Conservation (phyloP, 2,113 vertebrate species). For the Halcyon malimbica region DNA sequence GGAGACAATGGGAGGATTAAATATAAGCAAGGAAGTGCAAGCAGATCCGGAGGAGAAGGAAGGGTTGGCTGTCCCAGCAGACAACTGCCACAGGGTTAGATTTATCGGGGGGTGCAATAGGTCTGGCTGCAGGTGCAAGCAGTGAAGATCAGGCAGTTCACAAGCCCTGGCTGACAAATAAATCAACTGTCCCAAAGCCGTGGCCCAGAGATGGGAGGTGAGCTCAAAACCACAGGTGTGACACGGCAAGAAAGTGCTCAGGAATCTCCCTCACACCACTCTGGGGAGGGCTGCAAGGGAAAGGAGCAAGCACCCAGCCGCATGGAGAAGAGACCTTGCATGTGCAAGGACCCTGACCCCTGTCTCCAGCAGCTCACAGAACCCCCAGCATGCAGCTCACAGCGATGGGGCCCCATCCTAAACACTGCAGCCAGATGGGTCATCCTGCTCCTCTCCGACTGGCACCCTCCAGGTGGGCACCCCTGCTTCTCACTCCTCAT, state of each 20-base stretch:
- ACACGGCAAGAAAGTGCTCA: neutral
- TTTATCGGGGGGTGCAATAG: neutral
- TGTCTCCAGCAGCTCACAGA: neutral
- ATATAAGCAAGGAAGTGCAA: conserved; percentile 14
- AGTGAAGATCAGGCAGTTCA: neutral
- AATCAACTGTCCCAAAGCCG: neutral
- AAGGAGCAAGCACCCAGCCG: neutral
- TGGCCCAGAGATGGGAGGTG: neutral
- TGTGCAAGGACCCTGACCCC: rapidly evolving
- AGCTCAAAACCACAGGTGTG: neutral
- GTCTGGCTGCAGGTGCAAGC: neutral
- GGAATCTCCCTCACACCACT: neutral
- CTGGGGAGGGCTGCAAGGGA: neutral
- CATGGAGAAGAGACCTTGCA: neutral
- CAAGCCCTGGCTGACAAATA: neutral
- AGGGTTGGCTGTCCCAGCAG: neutral
- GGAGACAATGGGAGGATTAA: neutral
- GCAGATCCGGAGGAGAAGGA: neutral
- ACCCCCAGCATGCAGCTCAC: neutral
- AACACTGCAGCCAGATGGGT: neutral
- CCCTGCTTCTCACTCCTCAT: neutral
- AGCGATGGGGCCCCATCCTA: neutral
- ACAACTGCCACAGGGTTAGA: neutral
- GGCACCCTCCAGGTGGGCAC: neutral
- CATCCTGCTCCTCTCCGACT: neutral